Base-by-base conservation (phyloP, 2,113 vertebrate genomes). In the Poecile atricapillus region DNA sequence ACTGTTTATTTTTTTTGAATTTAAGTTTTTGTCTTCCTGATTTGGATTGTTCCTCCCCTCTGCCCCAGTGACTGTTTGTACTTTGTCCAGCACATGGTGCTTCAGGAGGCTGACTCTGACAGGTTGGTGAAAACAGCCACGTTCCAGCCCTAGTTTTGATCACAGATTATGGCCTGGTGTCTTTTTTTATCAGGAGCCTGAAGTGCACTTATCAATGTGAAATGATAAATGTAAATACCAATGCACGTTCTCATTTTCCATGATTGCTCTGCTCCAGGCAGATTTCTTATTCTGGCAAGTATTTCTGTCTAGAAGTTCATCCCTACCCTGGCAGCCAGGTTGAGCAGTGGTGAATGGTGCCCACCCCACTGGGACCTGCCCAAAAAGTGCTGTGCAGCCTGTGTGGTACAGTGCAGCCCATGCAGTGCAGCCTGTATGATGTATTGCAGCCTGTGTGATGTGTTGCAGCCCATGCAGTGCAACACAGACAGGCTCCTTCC, bases 401-500 rank as follows among this genome's bases (percentile, higher is more conserved):
- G 14, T 15, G 49, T 24, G 8, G 15, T 16, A 25, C 23, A 25
- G 39, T 7, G 30, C 68, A 67, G 77, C 28, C 49, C 7, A 15
- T 31, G 69, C 37, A 30, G 75, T 47, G 47, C 47, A 23, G 21
- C 44, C 17, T 7, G 44, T 21, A 19, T 19, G 19, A 4, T 23
- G 47, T 23, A 3, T 50, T 7, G 31, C 65, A 64, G 84, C 28
- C 31, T 3, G 31, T 21, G 53, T 16, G 6, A 28, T 12, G 47
- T 21, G 23, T 37, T 7, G 28, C 68, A 65, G 81, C 24, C 68
- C 4, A 16, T 28, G 28, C 74, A 33, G 85, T 28, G 28, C 58
- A 33, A 82, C 3, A 2, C 4, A 3, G 22, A 15, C 8, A 0
- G 1, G 43, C 63, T 58, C 4, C 1, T 58, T 44, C 28, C 15